These are phyloP conservation scores for Hymenopus coronatus DNA, from an alignment of 2,888 invertebrate species.

Conservation along the genomic window DNA sequence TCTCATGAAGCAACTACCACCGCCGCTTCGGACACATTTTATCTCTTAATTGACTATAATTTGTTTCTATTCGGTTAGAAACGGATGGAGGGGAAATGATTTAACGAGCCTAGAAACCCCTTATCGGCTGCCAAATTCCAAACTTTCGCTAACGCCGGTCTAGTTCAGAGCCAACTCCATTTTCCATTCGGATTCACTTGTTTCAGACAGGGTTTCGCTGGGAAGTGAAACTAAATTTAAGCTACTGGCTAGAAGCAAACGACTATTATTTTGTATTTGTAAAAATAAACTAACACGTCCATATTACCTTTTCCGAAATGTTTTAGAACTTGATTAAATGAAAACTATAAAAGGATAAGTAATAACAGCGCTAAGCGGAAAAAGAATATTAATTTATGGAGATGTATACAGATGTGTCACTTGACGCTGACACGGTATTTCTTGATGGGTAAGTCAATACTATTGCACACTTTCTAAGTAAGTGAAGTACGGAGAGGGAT, in stretches of 20 bases:
- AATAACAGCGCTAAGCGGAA: too few relatives aligned
- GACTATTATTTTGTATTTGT: too few relatives aligned
- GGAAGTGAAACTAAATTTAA: not conserved
- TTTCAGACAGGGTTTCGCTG: not conserved
- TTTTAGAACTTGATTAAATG: not conserved
- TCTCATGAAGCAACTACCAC: not conserved
- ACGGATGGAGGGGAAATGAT: slow-evolving; percentile 34
- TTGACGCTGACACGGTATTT: too few relatives aligned
- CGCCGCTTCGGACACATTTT: slow-evolving; percentile 27
- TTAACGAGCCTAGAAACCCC: slow-evolving; percentile 23
- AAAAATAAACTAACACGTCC: not conserved
- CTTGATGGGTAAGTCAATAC: too few relatives aligned
- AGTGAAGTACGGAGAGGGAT: too few relatives aligned
- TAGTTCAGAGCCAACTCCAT: not conserved
- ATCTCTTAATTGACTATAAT: slow-evolving; percentile 33
- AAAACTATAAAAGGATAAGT: not conserved
- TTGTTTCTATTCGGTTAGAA: slow-evolving; percentile 34
- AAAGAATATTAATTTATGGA: too few relatives aligned
- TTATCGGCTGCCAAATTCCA: slow-evolving; percentile 33
- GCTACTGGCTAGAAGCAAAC: not conserved
- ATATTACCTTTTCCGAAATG: not conserved
- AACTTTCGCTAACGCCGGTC: slow-evolving; percentile 28
- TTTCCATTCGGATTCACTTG: slow-evolving; percentile 20
- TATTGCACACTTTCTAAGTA: too few relatives aligned
- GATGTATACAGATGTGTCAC: too few relatives aligned